These are phyloP conservation scores for Magallana gigas DNA, from an alignment of 1,140 invertebrate species.

Conservation along the genomic window DNA sequence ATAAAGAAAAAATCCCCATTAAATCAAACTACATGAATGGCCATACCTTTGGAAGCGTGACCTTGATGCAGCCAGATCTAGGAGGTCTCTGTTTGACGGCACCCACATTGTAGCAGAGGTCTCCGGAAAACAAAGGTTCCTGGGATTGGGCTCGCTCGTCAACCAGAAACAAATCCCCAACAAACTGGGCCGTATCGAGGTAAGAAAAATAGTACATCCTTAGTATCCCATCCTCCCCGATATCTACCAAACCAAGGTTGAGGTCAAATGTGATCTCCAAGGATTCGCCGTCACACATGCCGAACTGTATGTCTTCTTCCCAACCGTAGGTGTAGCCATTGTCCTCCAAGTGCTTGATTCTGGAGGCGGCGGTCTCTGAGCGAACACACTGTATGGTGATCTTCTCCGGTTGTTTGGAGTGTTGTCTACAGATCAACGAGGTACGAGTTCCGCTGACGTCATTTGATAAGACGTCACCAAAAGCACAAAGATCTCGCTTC, in stretches of 20 bases:
- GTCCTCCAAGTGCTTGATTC: constrained; percentile 8
- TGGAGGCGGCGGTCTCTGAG: no score
- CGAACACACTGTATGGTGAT: constrained; percentile 32
- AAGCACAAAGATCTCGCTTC: background rate
- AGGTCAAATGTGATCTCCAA: constrained; percentile 27
- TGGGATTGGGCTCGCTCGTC: constrained; percentile 7
- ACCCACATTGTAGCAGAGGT: constrained; percentile 4
- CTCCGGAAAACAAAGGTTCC: background rate
- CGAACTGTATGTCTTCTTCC: background rate
- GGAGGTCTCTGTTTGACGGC: background rate
- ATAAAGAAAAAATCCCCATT: background rate
- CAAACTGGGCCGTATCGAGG: background rate
- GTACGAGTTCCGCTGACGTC: background rate
- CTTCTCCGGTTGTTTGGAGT: constrained; percentile 5
- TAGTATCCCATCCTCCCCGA: background rate
- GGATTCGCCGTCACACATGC: constrained; percentile 33
- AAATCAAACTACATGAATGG: background rate
- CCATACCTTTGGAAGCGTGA: constrained; percentile 18
- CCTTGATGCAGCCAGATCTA: background rate
- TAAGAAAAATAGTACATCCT: background rate
- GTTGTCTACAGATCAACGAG: constrained; percentile 20
- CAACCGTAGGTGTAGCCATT: background rate
- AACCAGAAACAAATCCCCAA: constrained; percentile 1
- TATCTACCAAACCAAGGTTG: constrained; percentile 16
- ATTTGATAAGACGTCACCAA: background rate